Evolutionary conservation across 2,113 vertebrate genomes (phyloP).

Genomic region (Ageneiosus marmoratus): DNA sequence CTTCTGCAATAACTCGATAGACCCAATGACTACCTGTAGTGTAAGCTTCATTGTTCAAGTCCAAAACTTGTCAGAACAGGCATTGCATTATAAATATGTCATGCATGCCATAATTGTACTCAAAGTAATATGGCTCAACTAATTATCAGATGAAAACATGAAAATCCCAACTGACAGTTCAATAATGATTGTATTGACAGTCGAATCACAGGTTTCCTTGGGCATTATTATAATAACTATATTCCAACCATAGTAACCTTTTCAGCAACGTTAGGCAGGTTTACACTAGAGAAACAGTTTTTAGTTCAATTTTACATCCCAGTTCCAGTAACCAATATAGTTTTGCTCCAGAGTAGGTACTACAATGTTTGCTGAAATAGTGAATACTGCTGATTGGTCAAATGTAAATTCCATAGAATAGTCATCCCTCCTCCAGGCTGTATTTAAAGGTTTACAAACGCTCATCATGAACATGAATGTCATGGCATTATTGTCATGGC

Average conservation of each 20-base stretch:
- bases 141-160: constrained; percentile 1
- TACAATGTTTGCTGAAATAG: too few relatives aligned
- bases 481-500: too few relatives aligned
- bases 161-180: neutral
- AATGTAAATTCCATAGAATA: too few relatives aligned
- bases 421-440: too few relatives aligned
- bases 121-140: neutral
- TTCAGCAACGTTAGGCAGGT: neutral
- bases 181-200: neutral
- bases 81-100: neutral
- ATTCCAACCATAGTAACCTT: neutral
- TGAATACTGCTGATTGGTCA: too few relatives aligned
- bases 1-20: constrained; percentile 81
- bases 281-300: neutral
- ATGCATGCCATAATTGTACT: neutral
- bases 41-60: constrained; percentile 69
- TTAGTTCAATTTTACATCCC: neutral
- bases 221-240: neutral
- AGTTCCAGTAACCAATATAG: too few relatives aligned
- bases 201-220: neutral
- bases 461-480: too few relatives aligned
- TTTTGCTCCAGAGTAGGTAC: neutral
- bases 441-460: too few relatives aligned
- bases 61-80: neutral
- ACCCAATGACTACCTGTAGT: constrained; percentile 81